Conservation (phyloP, 1,140 invertebrate species). For the Trichonephila clavipes region DNA sequence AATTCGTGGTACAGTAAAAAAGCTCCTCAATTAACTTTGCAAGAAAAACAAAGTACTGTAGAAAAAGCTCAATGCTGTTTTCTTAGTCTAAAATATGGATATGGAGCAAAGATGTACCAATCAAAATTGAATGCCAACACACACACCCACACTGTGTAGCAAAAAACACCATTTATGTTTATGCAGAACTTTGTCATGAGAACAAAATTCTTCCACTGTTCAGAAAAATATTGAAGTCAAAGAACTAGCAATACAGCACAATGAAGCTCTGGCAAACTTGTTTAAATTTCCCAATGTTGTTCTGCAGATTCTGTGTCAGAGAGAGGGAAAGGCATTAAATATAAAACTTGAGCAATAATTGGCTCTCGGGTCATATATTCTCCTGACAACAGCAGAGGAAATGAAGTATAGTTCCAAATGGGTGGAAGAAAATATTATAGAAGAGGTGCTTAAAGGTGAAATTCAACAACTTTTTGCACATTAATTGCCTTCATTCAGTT, state of each 20-base stretch:
- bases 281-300: neutral
- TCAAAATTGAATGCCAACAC: constrained; percentile 42
- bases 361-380: constrained; percentile 25
- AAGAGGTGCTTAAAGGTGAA: constrained; percentile 36
- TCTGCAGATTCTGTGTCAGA: neutral
- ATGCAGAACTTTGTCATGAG: constrained; percentile 22
- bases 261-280: neutral
- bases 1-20: constrained; percentile 29
- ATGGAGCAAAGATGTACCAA: neutral
- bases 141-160: neutral
- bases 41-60: constrained; percentile 25
- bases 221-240: neutral
- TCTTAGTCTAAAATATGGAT: neutral
- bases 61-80: constrained; percentile 49
- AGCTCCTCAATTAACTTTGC: constrained; percentile 27
- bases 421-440: neutral
- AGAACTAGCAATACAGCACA: neutral
- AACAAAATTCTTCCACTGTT: constrained; percentile 1
- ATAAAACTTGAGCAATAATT: neutral
- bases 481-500: constrained; percentile 78
- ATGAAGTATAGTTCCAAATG: constrained; percentile 12
- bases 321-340: neutral
- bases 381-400: neutral
- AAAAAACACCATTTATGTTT: neutral
- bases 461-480: constrained; percentile 58